Conservation (phyloP, 2,797 vertebrate genomes). For the Eutrigla gurnardus region DNA sequence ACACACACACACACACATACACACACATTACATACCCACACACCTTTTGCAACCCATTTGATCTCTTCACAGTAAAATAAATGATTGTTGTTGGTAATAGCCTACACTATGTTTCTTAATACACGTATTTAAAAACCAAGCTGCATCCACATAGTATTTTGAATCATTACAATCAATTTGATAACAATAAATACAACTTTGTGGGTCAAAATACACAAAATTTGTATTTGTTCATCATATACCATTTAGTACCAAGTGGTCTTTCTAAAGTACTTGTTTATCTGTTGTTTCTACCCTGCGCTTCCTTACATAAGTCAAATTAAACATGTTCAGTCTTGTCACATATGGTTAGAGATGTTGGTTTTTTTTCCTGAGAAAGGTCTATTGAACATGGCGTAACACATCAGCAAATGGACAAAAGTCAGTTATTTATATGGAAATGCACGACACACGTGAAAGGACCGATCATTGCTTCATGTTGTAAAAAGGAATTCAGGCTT, state of each 20-base stretch:
- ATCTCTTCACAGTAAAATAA: background rate
- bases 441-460: no score
- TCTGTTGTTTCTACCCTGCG: background rate
- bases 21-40: background rate
- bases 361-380: background rate
- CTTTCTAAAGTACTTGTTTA: background rate
- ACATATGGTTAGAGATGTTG: no score
- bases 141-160: background rate
- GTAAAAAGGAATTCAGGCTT: conserved; percentile 21
- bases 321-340: background rate
- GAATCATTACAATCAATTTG: background rate
- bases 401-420: background rate
- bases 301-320: background rate
- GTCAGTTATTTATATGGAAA: conserved; percentile 15
- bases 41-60: background rate
- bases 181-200: background rate
- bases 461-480: background rate
- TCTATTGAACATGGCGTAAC: background rate
- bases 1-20: background rate
- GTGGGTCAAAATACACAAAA: background rate
- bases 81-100: background rate
- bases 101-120: background rate
- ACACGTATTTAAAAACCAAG: background rate
- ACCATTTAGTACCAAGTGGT: background rate
- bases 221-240: background rate